Percentiles rank a stretch among this genome's conserved stretches.
These are phyloP conservation scores for Leptinotarsa undecemlineata DNA, from an alignment of 1,140 invertebrate genomes.

Conservation along the genomic window DNA sequence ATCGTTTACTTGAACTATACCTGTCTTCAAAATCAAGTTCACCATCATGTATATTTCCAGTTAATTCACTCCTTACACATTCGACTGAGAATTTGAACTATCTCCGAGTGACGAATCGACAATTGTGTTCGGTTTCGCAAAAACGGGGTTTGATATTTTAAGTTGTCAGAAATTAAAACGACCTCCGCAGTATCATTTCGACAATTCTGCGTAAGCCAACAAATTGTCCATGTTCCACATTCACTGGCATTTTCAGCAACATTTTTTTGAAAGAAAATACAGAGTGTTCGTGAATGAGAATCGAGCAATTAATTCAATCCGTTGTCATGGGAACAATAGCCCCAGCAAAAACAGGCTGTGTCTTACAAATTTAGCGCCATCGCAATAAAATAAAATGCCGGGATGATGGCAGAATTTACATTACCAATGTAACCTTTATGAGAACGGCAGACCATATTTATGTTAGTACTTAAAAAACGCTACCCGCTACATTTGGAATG, in stretches of 20 bases:
- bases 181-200: background rate
- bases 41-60: too few species aligned
- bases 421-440: slow-evolving; percentile 33
- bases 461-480: slow-evolving; percentile 34
- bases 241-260: background rate
- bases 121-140: background rate
- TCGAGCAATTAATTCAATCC: slow-evolving; percentile 22
- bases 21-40: too few species aligned
- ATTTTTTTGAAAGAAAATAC: slow-evolving; percentile 16
- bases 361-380: slow-evolving; percentile 33
- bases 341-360: slow-evolving; percentile 20
- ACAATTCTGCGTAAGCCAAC: background rate
- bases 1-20: too few species aligned
- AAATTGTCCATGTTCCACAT: slow-evolving; percentile 9
- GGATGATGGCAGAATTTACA: slow-evolving; percentile 29
- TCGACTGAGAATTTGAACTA: background rate
- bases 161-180: background rate
- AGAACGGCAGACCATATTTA: slow-evolving; percentile 22
- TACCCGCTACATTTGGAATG: slow-evolving; percentile 27
- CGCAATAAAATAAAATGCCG: slow-evolving; percentile 23
- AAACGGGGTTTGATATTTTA: background rate
- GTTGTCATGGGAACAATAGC: slow-evolving; percentile 33
- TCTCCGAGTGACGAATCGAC: background rate
- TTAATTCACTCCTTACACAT: too few species aligned
- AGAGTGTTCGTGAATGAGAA: slow-evolving; percentile 22